Conservation (phyloP, 2,888 invertebrate species). For the Pandemis corylana region DNA sequence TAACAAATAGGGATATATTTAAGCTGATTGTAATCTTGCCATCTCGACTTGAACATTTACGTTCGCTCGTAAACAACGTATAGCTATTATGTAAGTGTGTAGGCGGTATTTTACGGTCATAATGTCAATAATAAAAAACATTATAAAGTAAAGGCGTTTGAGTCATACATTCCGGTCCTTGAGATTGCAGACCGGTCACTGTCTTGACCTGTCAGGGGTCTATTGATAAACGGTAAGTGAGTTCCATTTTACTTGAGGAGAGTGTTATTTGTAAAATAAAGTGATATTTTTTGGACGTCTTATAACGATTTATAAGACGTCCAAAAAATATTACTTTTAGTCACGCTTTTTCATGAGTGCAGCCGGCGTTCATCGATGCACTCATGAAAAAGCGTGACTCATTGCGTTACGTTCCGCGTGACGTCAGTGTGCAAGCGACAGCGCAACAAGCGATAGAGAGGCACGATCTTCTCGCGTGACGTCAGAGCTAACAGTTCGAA, state of each 20-base stretch:
- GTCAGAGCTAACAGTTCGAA: too few relatives aligned
- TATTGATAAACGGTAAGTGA: conserved; percentile 18
- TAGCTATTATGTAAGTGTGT: conserved; percentile 21
- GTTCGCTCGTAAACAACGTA: not conserved
- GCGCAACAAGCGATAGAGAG: too few relatives aligned
- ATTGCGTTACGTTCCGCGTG: too few relatives aligned
- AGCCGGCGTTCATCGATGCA: too few relatives aligned
- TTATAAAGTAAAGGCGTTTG: conserved; percentile 42
- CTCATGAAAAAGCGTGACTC: too few relatives aligned
- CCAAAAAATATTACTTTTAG: too few relatives aligned
- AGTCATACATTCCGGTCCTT: conserved; percentile 56
- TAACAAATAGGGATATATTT: not conserved
- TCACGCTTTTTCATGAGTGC: too few relatives aligned
- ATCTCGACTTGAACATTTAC: not conserved
- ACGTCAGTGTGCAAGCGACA: too few relatives aligned
- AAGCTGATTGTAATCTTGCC: not conserved
- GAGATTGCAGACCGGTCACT: conserved; percentile 59
- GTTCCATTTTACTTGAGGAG: not conserved
- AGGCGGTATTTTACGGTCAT: conserved; percentile 18
- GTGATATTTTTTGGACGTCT: too few relatives aligned
- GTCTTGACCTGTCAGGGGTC: conserved; percentile 46
- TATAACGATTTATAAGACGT: too few relatives aligned
- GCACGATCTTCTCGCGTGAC: too few relatives aligned
- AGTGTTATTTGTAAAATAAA: not conserved
- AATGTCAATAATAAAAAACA: conserved; percentile 36